phyloP scores from a whole-genome alignment of 2,113 vertebrate genomes.

The Galbula dea region DNA sequence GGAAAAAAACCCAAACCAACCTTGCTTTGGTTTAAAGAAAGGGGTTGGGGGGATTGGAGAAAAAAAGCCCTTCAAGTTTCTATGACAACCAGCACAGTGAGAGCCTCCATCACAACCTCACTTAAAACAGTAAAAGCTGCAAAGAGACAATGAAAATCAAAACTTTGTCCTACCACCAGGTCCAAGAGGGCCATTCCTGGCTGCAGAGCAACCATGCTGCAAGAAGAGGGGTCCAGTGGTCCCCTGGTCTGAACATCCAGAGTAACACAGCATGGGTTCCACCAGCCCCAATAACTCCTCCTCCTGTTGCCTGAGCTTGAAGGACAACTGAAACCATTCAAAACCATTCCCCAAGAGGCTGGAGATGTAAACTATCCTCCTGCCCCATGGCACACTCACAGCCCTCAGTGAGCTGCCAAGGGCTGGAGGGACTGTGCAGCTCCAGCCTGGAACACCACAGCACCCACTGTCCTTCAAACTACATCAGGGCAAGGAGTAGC shows the following conservation, averaged over 20 bases:
- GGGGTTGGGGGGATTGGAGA: background rate
- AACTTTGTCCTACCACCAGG: background rate
- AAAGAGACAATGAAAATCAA: background rate
- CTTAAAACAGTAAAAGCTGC: slow-evolving; percentile 14
- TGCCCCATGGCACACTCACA: background rate
- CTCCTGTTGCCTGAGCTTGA: background rate
- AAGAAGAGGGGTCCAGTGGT: background rate
- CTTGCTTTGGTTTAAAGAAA: background rate
- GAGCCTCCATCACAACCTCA: background rate
- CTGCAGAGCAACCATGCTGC: background rate
- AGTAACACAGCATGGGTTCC: background rate
- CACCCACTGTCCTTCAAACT: background rate
- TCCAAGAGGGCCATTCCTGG: background rate
- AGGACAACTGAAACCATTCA: background rate
- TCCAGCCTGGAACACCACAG: background rate
- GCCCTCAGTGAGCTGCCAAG: background rate
- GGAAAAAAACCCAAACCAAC: background rate
- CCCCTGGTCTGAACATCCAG: background rate
- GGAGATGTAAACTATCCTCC: background rate
- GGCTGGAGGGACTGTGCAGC: background rate
- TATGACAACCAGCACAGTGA: slow-evolving; percentile 36
- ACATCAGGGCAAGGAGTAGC: background rate
- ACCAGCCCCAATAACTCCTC: background rate
- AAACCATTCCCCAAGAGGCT: background rate
- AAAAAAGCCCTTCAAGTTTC: slow-evolving; percentile 40